phyloP scores from a whole-genome alignment of 64 coral and sea anemone species.

The Cladopsammia gracilis region DNA sequence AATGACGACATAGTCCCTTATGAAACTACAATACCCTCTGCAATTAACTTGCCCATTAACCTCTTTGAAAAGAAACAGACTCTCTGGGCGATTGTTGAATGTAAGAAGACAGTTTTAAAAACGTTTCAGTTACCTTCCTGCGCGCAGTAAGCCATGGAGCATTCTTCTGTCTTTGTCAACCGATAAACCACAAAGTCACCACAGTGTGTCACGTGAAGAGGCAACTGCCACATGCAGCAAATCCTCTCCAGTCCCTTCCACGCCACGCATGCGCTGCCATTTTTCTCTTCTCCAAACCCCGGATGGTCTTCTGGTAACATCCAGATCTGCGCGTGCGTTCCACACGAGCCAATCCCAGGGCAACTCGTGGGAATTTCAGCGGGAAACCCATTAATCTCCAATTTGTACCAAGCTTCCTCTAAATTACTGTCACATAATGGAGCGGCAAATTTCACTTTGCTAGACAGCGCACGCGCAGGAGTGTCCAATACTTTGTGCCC shows the following conservation, averaged over 20 bases:
- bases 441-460: conserved; percentile 9
- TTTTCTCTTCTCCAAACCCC: conserved; percentile 66
- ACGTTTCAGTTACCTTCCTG: conserved; percentile 29
- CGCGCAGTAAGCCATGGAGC: conserved; percentile 76
- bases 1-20: no score
- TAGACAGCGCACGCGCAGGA: conserved; percentile 42
- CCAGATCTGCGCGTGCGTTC: conserved; percentile 87
- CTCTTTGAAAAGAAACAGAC: no score
- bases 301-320: conserved; percentile 50
- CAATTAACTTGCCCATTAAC: no score
- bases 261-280: conserved; percentile 76
- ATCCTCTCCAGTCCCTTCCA: conserved; percentile 70
- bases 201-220: conserved; percentile 79
- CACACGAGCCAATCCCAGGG: conserved; percentile 69
- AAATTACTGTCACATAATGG: conserved; percentile 81
- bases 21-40: no score
- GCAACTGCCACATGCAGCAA: conserved; percentile 88
- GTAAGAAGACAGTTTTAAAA: background rate
- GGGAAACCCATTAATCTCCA: conserved; percentile 69
- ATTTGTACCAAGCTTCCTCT: conserved; percentile 70
- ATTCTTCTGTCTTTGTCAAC: conserved; percentile 69
- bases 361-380: conserved; percentile 82
- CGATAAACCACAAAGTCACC: conserved; percentile 85
- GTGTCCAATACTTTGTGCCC: conserved; percentile 66
- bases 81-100: no score